A percentile compares a stretch with the other conserved stretches of the same genome.
Evolutionary conservation across 2,888 invertebrate species (phyloP).

Genomic region (Ichneumon xanthorius): DNA sequence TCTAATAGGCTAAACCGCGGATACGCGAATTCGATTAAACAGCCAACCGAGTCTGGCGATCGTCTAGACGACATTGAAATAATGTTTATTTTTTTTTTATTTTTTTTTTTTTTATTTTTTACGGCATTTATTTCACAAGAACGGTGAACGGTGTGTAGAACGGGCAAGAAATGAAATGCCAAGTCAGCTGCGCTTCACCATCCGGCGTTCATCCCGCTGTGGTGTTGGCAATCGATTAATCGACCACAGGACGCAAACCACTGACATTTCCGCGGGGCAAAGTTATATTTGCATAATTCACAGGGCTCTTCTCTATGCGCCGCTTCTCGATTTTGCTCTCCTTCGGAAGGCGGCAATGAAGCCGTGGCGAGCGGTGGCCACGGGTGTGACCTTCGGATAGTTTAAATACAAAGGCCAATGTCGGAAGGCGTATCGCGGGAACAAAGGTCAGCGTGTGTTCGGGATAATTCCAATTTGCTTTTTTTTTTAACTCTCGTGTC

Average conservation of each 20-base stretch:
- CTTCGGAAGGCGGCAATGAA: slow-evolving; percentile 7
- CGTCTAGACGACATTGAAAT: slow-evolving; percentile 55
- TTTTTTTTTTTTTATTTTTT: not conserved
- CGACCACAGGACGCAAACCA: slow-evolving; percentile 66
- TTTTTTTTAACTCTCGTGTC: not conserved
- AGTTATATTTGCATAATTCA: slow-evolving; percentile 78
- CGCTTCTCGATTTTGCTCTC: slow-evolving; percentile 52
- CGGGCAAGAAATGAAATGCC: slow-evolving; percentile 15
- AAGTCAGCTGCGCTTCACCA: not conserved
- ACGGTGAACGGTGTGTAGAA: not conserved
- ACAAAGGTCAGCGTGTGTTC: slow-evolving; percentile 32
- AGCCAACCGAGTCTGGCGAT: slow-evolving; percentile 64
- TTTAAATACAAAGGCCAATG: slow-evolving; percentile 34
- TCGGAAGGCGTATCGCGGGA: slow-evolving; percentile 22
- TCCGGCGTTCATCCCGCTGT: not conserved
- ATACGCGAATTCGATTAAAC: slow-evolving; percentile 71
- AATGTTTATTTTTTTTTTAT: slow-evolving; percentile 14
- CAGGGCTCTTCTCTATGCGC: slow-evolving; percentile 57
- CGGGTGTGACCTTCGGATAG: slow-evolving; percentile 57
- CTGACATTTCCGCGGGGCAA: slow-evolving; percentile 77
- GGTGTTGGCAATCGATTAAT: slow-evolving; percentile 64
- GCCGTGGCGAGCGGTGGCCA: slow-evolving; percentile 16
- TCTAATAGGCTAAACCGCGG: slow-evolving; percentile 70
- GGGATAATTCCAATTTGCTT: not conserved
- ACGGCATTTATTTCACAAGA: slow-evolving; percentile 3